Evolutionary conservation across 2,113 vertebrate genomes (phyloP).

Genomic region (Theristicus caerulescens): DNA sequence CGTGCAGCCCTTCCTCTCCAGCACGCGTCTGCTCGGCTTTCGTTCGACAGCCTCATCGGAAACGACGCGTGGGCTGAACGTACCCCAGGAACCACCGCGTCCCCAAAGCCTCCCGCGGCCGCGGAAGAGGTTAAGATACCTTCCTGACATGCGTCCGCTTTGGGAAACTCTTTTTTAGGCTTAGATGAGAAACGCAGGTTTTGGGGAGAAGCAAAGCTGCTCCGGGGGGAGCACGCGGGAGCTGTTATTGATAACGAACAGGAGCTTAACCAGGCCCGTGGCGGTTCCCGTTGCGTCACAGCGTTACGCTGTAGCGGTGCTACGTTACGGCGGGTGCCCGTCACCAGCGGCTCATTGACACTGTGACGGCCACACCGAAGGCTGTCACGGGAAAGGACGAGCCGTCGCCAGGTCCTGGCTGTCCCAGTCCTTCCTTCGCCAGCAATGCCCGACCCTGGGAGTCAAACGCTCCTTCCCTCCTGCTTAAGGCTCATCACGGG

Average conservation of each 20-base stretch:
- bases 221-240: background rate
- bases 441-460: background rate
- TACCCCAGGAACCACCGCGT: background rate
- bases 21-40: background rate
- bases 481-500: background rate
- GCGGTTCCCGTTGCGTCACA: background rate
- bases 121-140: background rate
- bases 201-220: background rate
- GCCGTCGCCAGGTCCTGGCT: too few species aligned
- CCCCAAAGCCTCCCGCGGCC: background rate
- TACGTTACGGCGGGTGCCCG: fast-evolving
- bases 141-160: fast-evolving
- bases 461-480: background rate
- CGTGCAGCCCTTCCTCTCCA: background rate
- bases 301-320: background rate
- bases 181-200: background rate
- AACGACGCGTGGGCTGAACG: background rate
- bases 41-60: fast-evolving
- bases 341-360: background rate
- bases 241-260: background rate
- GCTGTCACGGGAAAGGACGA: background rate
- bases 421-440: background rate
- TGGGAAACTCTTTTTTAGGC: background rate
- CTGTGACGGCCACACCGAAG: background rate
- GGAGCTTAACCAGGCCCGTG: background rate